Evolutionary conservation across 2,797 vertebrate species (phyloP).

Genomic region (Cuniculus paca): DNA sequence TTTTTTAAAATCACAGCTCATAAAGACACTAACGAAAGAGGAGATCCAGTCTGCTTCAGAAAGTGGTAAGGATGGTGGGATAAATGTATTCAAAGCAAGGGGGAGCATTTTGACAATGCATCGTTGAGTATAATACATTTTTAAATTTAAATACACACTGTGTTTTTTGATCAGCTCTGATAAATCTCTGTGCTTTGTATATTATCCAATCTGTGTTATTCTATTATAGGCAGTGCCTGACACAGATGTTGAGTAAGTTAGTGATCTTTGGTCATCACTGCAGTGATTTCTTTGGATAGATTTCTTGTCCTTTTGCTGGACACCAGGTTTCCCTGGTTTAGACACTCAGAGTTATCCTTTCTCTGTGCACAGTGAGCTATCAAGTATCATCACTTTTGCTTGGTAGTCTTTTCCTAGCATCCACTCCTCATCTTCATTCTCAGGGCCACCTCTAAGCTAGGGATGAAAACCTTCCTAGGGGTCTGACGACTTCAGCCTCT

Average conservation of each 20-base stretch:
- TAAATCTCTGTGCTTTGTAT: neutral
- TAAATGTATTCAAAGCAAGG: neutral
- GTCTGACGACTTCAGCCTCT: neutral
- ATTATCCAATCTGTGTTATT: neutral
- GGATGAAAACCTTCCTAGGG: neutral
- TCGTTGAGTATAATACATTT: neutral
- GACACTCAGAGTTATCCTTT: neutral
- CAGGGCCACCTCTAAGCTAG: neutral
- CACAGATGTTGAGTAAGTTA: neutral
- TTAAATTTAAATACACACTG: neutral
- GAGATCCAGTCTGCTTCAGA: neutral
- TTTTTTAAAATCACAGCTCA: neutral
- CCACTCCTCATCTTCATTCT: too few relatives aligned
- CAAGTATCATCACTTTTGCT: neutral
- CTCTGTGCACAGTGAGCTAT: neutral
- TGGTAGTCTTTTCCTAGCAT: neutral
- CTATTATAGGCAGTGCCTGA: neutral
- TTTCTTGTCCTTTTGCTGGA: neutral
- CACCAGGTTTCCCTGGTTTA: neutral
- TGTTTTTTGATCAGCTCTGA: neutral
- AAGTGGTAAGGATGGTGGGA: neutral
- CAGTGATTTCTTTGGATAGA: neutral
- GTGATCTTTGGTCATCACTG: neutral
- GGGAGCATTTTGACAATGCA: neutral
- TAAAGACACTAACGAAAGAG: neutral